Percentiles rank a stretch among this genome's conserved stretches.
These are phyloP conservation scores for Girardinichthys multiradiatus DNA, from an alignment of 2,113 vertebrate species.

Conservation along the genomic window DNA sequence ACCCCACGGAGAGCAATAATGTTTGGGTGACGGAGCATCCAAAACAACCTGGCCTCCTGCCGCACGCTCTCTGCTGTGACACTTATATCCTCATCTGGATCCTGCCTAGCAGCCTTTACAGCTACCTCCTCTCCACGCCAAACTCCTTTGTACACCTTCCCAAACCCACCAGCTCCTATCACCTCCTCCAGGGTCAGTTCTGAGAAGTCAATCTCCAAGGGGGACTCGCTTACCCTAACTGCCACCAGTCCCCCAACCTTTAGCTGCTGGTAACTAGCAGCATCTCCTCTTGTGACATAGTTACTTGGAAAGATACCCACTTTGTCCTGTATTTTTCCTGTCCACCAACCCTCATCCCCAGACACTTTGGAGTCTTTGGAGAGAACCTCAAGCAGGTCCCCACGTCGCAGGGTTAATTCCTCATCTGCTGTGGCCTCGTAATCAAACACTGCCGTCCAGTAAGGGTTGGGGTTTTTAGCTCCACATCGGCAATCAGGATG, in stretches of 20 bases:
- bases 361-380: constrained; percentile 91
- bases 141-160: constrained; percentile 89
- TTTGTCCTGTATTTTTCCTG: constrained; percentile 88
- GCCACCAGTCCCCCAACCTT: constrained; percentile 66
- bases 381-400: constrained; percentile 89
- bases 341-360: constrained; percentile 95
- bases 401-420: constrained; percentile 87
- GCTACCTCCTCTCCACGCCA: constrained; percentile 87
- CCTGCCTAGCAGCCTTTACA: constrained; percentile 88
- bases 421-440: constrained; percentile 91
- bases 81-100: constrained; percentile 88
- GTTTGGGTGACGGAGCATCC: constrained; percentile 89
- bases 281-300: constrained; percentile 83
- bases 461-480: constrained; percentile 68
- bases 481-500: constrained; percentile 63
- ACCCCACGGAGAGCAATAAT: constrained; percentile 88
- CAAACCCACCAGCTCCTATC: constrained; percentile 91
- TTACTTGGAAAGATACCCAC: constrained; percentile 93
- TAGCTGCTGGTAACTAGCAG: constrained; percentile 74
- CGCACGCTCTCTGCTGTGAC: constrained; percentile 87
- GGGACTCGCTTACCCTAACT: constrained; percentile 74
- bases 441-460: constrained; percentile 91
- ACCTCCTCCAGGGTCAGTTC: constrained; percentile 89
- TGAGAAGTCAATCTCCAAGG: constrained; percentile 87
- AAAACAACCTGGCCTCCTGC: constrained; percentile 90